Percentiles rank a stretch among this genome's conserved stretches.
Conservation (phyloP, 92 coral and sea anemone genomes). For the Nematostella vectensis region DNA sequence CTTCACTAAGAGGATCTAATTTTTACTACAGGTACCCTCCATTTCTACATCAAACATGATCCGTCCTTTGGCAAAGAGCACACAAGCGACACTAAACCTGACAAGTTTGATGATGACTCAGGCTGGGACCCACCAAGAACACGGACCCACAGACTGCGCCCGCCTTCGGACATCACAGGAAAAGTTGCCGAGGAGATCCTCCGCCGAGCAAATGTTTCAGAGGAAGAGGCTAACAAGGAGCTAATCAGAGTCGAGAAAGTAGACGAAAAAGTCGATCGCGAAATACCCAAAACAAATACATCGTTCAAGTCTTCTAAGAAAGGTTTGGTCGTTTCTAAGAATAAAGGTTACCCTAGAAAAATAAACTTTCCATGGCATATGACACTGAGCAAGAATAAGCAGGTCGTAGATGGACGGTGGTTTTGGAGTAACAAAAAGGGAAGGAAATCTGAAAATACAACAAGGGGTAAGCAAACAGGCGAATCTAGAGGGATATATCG, state of each 20-base stretch:
- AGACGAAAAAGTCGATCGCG: slow-evolving; percentile 25
- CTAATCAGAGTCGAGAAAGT: slow-evolving; percentile 67
- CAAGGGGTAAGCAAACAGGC: not conserved
- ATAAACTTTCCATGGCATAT: not conserved
- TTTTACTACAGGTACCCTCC: no score
- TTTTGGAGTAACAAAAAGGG: not conserved
- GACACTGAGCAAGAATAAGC: not conserved
- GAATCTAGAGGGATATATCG: not conserved
- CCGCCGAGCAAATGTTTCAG: slow-evolving; percentile 55
- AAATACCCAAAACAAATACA: not conserved
- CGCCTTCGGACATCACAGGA: slow-evolving; percentile 72
- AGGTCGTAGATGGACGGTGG: not conserved
- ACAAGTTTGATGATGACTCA: no score
- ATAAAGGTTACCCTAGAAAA: not conserved
- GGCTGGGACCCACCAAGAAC: no score
- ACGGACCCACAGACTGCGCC: no score
- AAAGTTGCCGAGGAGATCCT: slow-evolving; percentile 61
- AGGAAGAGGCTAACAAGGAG: slow-evolving; percentile 53
- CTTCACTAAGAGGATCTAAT: no score
- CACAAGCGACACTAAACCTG: no score
- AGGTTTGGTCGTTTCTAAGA: no score
- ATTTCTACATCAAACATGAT: no score
- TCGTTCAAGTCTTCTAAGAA: not conserved
- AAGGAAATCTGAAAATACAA: not conserved
- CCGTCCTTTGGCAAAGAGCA: no score